Percentiles rank a stretch among this genome's conserved stretches.
These are phyloP conservation scores for Rattus rattus DNA, from an alignment of 2,113 vertebrate genomes.

Conservation along the genomic window DNA sequence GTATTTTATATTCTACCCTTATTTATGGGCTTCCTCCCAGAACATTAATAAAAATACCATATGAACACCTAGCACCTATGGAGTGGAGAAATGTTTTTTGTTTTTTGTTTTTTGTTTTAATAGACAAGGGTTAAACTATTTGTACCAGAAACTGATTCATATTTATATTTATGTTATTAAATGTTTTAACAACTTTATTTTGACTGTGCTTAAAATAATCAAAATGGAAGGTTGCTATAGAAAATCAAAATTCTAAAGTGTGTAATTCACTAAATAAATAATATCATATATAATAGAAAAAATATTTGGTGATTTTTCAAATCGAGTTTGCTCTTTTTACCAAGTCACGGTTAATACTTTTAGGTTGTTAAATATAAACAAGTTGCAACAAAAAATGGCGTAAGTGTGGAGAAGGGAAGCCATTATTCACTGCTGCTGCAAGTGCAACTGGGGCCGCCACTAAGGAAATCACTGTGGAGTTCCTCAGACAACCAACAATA, in stretches of 20 bases:
- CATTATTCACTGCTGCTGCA: neutral
- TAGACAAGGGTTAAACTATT: neutral
- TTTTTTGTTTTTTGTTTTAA: no score
- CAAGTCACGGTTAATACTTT: neutral
- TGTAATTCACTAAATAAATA: neutral
- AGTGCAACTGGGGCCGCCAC: neutral
- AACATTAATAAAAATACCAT: slow-evolving; percentile 64
- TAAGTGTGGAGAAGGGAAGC: neutral
- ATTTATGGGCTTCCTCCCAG: slow-evolving; percentile 55
- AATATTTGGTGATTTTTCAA: neutral
- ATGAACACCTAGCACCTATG: slow-evolving; percentile 23
- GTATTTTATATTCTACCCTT: slow-evolving; percentile 61
- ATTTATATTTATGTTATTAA: neutral
- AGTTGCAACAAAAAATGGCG: neutral
- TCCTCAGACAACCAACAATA: neutral
- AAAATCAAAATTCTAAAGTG: neutral
- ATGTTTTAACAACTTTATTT: neutral
- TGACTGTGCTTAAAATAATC: slow-evolving; percentile 5
- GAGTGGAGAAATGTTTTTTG: neutral
- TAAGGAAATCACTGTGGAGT: neutral
- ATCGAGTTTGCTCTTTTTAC: neutral
- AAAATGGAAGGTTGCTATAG: neutral
- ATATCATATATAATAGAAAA: neutral
- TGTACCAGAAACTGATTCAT: neutral
- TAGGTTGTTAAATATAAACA: neutral